phyloP scores from a whole-genome alignment of 92 coral and sea anemone species.

The Muricea muricata region DNA sequence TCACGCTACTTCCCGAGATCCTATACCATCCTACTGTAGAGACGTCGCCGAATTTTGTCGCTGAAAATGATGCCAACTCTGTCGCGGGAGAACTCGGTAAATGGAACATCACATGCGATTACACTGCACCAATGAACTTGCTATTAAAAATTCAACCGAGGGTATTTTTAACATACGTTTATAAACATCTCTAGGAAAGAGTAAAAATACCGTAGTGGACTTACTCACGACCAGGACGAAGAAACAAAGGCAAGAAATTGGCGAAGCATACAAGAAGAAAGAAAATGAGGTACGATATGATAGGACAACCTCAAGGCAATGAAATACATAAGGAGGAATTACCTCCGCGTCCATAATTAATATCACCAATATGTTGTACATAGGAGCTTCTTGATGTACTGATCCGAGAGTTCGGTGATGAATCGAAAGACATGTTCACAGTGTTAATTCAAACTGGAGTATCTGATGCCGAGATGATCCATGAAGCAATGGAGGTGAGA shows the following conservation, averaged over 20 bases:
- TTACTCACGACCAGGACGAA: neutral
- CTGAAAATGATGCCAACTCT: slow-evolving; percentile 1
- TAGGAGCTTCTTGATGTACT: slow-evolving; percentile 13
- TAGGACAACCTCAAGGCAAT: no score
- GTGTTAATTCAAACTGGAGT: slow-evolving; percentile 11
- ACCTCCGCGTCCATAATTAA: no score
- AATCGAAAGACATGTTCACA: slow-evolving; percentile 10
- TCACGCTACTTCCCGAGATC: neutral
- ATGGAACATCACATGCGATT: neutral
- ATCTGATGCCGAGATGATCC: slow-evolving; percentile 24
- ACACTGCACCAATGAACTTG: neutral
- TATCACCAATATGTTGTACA: neutral
- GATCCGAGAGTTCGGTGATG: slow-evolving; percentile 17
- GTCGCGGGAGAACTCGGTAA: slow-evolving; percentile 1
- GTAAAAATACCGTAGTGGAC: neutral
- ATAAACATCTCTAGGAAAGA: neutral
- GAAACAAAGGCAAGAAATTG: neutral
- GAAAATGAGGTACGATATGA: slow-evolving; percentile 6
- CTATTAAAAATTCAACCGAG: neutral
- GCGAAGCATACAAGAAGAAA: neutral
- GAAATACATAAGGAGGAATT: no score
- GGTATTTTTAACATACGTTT: neutral
- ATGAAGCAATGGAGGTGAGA: slow-evolving; percentile 35
- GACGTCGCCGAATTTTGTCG: slow-evolving; percentile 8
- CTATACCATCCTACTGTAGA: slow-evolving; percentile 15